Percentiles rank a stretch among this genome's conserved stretches.
phyloP scores from a whole-genome alignment of 2,888 invertebrate species.

The Crepidodera aurea region DNA sequence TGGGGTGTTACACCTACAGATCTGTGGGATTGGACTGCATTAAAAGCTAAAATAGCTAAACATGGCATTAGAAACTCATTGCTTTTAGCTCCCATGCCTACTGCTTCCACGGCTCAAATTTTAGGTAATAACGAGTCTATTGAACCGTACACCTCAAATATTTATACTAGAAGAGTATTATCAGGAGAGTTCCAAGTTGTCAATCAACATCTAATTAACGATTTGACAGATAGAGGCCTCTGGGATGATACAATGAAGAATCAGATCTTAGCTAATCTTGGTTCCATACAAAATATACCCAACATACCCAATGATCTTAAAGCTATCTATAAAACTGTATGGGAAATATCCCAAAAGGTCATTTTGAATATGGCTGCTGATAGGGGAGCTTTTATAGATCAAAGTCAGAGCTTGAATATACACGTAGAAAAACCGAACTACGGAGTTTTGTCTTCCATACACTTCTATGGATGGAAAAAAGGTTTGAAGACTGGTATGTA shows the following conservation, averaged over 20 bases:
- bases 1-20: slow-evolving; percentile 89
- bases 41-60: slow-evolving; percentile 85
- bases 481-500: slow-evolving; percentile 99
- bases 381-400: slow-evolving; percentile 97
- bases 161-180: slow-evolving; percentile 91
- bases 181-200: slow-evolving; percentile 94
- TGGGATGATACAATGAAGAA: slow-evolving; percentile 98
- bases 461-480: slow-evolving; percentile 96
- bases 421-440: slow-evolving; percentile 95
- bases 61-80: slow-evolving; percentile 91
- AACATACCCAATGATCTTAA: slow-evolving; percentile 86
- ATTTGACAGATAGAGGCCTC: slow-evolving; percentile 87
- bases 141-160: slow-evolving; percentile 98
- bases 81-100: slow-evolving; percentile 97
- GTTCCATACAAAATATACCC: slow-evolving; percentile 91
- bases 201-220: slow-evolving; percentile 93
- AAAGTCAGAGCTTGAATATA: slow-evolving; percentile 97
- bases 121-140: slow-evolving; percentile 98
- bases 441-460: slow-evolving; percentile 95
- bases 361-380: slow-evolving; percentile 97
- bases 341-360: slow-evolving; percentile 95
- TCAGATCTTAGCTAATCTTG: slow-evolving; percentile 87
- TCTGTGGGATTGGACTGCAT: slow-evolving; percentile 86
- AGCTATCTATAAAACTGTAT: slow-evolving; percentile 92
- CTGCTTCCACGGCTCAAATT: slow-evolving; percentile 98